Base-by-base conservation (phyloP, 2,797 vertebrate genomes). In the Acipenser oxyrinchus region DNA sequence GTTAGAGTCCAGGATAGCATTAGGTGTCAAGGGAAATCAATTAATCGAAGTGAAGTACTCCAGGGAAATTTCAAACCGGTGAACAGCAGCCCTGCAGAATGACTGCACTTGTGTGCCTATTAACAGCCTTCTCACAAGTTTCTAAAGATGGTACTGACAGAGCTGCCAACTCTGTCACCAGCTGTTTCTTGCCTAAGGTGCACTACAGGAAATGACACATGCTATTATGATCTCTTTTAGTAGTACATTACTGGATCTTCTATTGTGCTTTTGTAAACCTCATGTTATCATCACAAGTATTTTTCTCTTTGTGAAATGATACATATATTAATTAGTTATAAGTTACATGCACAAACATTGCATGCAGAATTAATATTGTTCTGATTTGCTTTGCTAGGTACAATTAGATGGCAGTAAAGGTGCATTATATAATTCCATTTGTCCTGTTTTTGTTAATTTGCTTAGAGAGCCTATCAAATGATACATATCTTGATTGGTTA, bases 191-290 rank as follows among this genome's bases (percentile, higher is more conserved):
- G 71, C 82, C 80, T 74, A 71, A 55, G 12, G 65, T 7, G 48
- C 79, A 62, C 77, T 60, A 66, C 74, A n/a, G 77, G 77, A 83
- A 79, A 76, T 79, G 80, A 82, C 79, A 81, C 71, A 72, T 75
- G 73, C 81, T 75, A 76, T 77, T 1, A 79, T 80, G 72, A 74
- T 74, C 75, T 58, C 55, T 11, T 15, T 58, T 58, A n/a, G 55
- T 7, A 13, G 11, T 58, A 11, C 12, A n/a, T 13, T 58, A n/a
- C 55, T n/a, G 15, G 55, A 58, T 72, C 64, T 68, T 70, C 37
- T 37, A 37, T 65, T 7, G 48, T 18, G 61, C 53, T 71, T 61
- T 63, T 57, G 70, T 65, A 37, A 37, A 37, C 37, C 4, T 37
- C 37, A 37, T 37, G 23, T 37, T 37, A 37, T 37, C 37, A n/a